phyloP scores from a whole-genome alignment of 2,888 invertebrate genomes.

The Aleiodes testaceus region DNA sequence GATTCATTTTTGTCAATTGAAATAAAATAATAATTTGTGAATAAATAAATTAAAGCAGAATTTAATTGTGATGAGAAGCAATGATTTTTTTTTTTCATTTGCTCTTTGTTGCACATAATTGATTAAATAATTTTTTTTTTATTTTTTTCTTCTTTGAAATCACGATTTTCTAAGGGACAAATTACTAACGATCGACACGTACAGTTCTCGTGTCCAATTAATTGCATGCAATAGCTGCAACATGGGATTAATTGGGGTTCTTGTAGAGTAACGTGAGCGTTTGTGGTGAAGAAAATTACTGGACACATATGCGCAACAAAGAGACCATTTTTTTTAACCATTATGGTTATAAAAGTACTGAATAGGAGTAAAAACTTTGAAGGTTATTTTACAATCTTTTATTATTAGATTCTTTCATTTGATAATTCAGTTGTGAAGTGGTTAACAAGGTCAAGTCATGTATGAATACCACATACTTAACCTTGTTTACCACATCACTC shows the following conservation, averaged over 20 bases:
- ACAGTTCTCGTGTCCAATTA: slow-evolving; percentile 3
- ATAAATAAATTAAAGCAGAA: slow-evolving; percentile 1
- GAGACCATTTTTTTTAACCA: slow-evolving; percentile 17
- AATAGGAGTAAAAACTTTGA: slow-evolving; percentile 3
- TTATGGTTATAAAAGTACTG: neutral
- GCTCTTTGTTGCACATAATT: slow-evolving; percentile 2
- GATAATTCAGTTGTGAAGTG: too few relatives aligned
- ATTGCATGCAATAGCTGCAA: slow-evolving; percentile 16
- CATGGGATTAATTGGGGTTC: slow-evolving; percentile 7
- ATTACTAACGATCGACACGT: slow-evolving; percentile 5
- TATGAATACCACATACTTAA: too few relatives aligned
- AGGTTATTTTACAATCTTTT: neutral
- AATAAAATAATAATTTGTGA: neutral
- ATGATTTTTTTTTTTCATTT: neutral
- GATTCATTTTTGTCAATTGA: neutral
- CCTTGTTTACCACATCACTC: too few relatives aligned
- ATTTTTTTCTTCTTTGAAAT: neutral
- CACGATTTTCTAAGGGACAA: neutral
- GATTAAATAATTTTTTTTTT: neutral
- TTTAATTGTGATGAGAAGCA: slow-evolving; percentile 10
- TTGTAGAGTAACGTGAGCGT: neutral
- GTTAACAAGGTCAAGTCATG: too few relatives aligned
- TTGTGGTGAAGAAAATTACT: slow-evolving; percentile 17
- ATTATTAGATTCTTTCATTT: too few relatives aligned
- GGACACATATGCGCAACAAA: slow-evolving; percentile 13